phyloP scores from a whole-genome alignment of 2,113 vertebrate genomes.

The Chamaea fasciata region DNA sequence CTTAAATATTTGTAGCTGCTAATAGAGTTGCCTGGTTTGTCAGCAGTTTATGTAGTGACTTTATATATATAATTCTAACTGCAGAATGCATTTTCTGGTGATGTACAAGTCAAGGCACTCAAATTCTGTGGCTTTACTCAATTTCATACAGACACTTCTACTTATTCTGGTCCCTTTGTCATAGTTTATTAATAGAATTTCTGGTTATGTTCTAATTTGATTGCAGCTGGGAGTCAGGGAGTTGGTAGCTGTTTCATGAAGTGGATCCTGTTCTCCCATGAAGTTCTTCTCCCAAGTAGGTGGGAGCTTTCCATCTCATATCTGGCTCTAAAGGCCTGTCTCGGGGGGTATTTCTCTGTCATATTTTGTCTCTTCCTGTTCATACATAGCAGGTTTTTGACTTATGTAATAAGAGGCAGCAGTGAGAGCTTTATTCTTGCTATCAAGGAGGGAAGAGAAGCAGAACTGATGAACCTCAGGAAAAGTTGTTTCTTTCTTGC shows the following conservation, averaged over 20 bases:
- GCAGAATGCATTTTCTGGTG: background rate
- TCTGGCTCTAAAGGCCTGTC: background rate
- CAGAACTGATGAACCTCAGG: background rate
- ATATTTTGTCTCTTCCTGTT: background rate
- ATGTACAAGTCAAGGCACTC: background rate
- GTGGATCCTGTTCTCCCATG: background rate
- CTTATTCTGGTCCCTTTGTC: background rate
- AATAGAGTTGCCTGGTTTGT: background rate
- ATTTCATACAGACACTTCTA: background rate
- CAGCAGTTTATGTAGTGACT: background rate
- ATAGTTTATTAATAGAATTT: background rate
- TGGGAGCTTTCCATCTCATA: background rate
- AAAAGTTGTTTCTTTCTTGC: background rate
- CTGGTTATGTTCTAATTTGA: background rate
- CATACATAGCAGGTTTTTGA: background rate
- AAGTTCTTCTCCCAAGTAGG: background rate
- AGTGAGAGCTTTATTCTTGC: background rate
- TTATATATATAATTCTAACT: background rate
- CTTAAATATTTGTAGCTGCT: background rate
- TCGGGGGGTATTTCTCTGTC: background rate
- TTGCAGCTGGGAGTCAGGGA: background rate
- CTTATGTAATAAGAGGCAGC: background rate
- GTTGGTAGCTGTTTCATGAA: background rate
- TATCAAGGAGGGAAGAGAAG: background rate
- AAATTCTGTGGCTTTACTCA: background rate